phyloP scores from a whole-genome alignment of 2,797 vertebrate genomes.

The Scolopax bukidnonensis region DNA sequence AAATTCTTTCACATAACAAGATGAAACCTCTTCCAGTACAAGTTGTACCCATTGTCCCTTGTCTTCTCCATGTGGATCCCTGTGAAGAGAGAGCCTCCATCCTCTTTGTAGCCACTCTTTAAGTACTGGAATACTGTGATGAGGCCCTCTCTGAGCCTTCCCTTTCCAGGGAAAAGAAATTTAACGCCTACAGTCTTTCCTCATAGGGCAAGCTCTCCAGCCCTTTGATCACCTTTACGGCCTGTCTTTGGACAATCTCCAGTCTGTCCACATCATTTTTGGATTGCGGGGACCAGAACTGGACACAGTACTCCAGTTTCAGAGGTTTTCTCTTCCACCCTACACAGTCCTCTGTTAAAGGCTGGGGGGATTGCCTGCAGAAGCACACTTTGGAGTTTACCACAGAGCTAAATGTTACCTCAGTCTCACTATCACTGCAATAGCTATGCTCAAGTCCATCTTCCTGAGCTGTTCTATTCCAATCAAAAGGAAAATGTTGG shows the following conservation, averaged over 20 bases:
- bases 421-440: not conserved
- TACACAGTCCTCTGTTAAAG: not conserved
- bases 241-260: not conserved
- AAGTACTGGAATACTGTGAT: not conserved
- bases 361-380: not conserved
- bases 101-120: not conserved
- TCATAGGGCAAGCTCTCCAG: not conserved
- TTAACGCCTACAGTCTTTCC: not conserved
- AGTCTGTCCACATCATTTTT: not conserved
- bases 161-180: not conserved
- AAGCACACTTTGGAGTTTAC: not conserved
- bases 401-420: not conserved
- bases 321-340: not conserved
- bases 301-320: not conserved
- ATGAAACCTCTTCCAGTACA: not conserved
- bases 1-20: not conserved
- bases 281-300: not conserved
- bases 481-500: not conserved
- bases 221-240: not conserved
- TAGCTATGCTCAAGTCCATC: not conserved
- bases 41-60: not conserved
- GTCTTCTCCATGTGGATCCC: not conserved
- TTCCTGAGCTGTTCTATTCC: not conserved
- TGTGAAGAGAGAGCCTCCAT: not conserved
- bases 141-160: not conserved